Percentiles rank a stretch among this genome's conserved stretches.
These are phyloP conservation scores for Numida meleagris DNA, from an alignment of 2,113 vertebrate genomes.

Conservation along the genomic window DNA sequence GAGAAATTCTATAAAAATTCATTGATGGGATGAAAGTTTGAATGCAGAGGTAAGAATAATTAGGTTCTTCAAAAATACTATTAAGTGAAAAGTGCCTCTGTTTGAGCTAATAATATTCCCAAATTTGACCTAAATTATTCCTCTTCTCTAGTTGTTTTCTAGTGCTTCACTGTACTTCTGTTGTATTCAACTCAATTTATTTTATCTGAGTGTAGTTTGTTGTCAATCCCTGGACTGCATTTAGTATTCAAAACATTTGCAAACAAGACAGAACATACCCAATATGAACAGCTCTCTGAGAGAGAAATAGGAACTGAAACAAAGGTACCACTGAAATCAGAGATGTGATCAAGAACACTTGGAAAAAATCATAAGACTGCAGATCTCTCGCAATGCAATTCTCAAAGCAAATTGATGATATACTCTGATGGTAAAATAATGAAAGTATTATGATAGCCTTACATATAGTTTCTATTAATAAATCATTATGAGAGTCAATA, in stretches of 20 bases:
- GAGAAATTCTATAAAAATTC: background rate
- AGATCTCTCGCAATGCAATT: background rate
- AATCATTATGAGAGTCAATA: background rate
- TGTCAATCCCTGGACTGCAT: background rate
- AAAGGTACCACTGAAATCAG: background rate
- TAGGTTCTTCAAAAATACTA: background rate
- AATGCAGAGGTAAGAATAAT: background rate
- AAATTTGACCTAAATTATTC: background rate
- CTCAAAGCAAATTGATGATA: background rate
- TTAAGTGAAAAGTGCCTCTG: background rate
- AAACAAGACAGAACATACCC: background rate
- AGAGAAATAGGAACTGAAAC: background rate
- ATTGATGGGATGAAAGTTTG: background rate
- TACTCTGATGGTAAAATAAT: background rate
- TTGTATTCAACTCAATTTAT: background rate
- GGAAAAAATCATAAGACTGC: background rate
- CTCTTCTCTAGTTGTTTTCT: background rate
- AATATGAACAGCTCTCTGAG: background rate
- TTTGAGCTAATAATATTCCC: background rate
- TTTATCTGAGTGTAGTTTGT: background rate
- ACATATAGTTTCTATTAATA: background rate
- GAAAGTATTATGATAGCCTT: background rate
- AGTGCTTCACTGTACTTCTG: background rate
- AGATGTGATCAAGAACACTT: background rate
- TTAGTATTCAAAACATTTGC: background rate